Percentiles rank a stretch among this genome's conserved stretches.
phyloP scores from a whole-genome alignment of 2,113 vertebrate genomes.

The Macheiramphus alcinus region DNA sequence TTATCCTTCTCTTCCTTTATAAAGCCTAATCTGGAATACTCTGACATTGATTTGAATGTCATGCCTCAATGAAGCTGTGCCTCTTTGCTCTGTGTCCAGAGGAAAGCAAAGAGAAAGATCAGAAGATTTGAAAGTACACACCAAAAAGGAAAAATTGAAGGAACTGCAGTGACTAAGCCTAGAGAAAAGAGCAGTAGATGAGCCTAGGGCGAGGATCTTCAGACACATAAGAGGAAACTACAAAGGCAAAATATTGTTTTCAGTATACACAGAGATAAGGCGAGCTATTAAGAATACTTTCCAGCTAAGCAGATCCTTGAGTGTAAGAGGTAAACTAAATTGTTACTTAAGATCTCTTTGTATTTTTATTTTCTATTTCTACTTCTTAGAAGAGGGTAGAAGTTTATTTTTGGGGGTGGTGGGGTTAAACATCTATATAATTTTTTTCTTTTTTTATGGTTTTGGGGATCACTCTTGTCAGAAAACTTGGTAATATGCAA shows the following conservation, averaged over 20 bases:
- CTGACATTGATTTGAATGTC: not conserved
- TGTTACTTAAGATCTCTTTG: not conserved
- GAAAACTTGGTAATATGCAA: not conserved
- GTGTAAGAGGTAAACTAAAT: not conserved
- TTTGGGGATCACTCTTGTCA: not conserved
- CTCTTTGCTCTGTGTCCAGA: not conserved
- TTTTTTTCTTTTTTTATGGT: not conserved
- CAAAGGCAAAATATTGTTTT: not conserved
- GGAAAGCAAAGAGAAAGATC: not conserved
- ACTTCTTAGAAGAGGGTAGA: not conserved
- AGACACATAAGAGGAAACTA: not conserved
- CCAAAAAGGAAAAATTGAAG: not conserved
- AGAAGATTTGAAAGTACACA: not conserved
- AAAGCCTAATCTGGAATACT: not conserved
- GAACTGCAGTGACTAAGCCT: not conserved
- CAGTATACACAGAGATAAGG: not conserved
- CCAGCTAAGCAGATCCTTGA: not conserved
- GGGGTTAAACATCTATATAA: rapidly evolving
- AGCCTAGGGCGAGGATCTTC: not conserved
- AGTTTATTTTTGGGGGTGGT: not conserved
- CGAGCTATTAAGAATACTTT: not conserved
- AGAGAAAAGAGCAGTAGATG: not conserved
- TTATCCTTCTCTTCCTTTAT: not conserved
- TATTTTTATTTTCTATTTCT: not conserved
- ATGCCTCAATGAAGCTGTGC: not conserved